Conservation (phyloP, 2,888 invertebrate species). For the Ochropleura plecta region DNA sequence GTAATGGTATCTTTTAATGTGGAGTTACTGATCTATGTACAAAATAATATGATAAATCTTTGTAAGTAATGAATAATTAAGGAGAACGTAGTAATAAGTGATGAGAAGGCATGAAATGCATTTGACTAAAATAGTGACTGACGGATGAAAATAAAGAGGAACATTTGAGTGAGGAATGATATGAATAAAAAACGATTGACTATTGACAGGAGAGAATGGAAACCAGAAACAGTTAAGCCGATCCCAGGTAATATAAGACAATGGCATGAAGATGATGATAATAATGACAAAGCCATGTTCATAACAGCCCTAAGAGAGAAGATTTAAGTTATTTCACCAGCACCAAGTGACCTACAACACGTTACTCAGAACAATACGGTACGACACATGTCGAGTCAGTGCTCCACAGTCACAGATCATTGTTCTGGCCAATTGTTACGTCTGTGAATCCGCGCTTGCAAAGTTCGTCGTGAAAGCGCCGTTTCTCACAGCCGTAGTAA, state of each 20-base stretch:
- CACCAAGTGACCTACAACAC: slow-evolving; percentile 49
- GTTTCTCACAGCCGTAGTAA: slow-evolving; percentile 79
- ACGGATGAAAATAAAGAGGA: neutral
- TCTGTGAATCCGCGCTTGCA: slow-evolving; percentile 78
- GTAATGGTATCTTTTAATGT: neutral
- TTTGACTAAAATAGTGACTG: neutral
- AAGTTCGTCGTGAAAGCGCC: slow-evolving; percentile 84
- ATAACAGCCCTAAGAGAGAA: slow-evolving; percentile 20
- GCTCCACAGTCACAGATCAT: slow-evolving; percentile 79
- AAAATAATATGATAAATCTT: neutral
- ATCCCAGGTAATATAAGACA: neutral
- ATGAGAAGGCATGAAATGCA: neutral
- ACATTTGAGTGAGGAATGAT: neutral
- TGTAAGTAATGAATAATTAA: too few species aligned
- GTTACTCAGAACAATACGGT: slow-evolving; percentile 40
- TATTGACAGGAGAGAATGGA: neutral
- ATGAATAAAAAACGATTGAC: neutral
- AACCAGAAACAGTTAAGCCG: neutral
- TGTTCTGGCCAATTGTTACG: slow-evolving; percentile 79
- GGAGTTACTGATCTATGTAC: neutral
- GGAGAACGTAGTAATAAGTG: too few species aligned
- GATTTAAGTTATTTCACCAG: slow-evolving; percentile 37
- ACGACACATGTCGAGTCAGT: slow-evolving; percentile 66
- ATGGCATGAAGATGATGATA: neutral
- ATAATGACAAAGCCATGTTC: neutral